Evolutionary conservation across 2,113 vertebrate genomes (phyloP).

Genomic region (Paramormyrops kingsleyae): DNA sequence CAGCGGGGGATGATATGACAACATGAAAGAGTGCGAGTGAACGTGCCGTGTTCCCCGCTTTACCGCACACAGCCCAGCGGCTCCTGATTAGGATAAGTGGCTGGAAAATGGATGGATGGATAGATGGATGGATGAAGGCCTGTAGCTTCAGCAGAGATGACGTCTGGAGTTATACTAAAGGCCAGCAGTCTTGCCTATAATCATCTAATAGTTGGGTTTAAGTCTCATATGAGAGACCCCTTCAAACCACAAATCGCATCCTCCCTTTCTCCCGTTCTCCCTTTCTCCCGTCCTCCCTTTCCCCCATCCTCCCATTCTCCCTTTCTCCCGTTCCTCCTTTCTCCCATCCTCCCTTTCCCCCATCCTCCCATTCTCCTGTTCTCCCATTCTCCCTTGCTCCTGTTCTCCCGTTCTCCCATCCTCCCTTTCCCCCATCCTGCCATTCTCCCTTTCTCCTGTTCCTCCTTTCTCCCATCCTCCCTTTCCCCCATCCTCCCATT

Average conservation of each 20-base stretch:
- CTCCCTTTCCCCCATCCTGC: too few relatives aligned
- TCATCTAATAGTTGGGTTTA: neutral
- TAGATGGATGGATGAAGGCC: neutral
- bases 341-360: too few relatives aligned
- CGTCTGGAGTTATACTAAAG: neutral
- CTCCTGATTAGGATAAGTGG: neutral
- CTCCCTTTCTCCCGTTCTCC: neutral
- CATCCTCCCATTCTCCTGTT: too few relatives aligned
- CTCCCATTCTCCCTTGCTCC: neutral
- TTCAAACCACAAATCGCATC: neutral
- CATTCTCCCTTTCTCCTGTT: too few relatives aligned
- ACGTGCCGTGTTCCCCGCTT: neutral
- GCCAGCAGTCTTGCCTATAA: neutral
- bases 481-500: too few relatives aligned
- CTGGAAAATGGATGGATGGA: neutral
- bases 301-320: too few relatives aligned
- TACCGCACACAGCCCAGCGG: neutral
- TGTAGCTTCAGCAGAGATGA: neutral
- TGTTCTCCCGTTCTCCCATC: accelerated
- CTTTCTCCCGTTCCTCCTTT: too few relatives aligned
- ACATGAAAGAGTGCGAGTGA: neutral
- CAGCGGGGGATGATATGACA: neutral
- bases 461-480: too few relatives aligned
- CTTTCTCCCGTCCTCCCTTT: too few relatives aligned
- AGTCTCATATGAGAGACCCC: neutral